Conservation (phyloP, 2,113 vertebrate genomes). For the Columba livia region DNA sequence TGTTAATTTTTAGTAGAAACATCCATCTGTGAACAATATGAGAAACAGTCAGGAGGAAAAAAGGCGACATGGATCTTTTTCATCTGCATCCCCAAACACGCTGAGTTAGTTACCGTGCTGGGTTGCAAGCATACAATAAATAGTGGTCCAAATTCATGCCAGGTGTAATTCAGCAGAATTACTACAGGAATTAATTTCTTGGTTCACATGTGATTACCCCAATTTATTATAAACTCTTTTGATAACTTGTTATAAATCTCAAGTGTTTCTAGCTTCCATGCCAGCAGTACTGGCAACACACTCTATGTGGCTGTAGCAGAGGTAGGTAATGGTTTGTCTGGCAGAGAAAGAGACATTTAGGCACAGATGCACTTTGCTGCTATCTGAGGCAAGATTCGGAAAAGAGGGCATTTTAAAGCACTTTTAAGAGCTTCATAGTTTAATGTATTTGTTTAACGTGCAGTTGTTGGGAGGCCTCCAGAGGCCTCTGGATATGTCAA, state of each 20-base stretch:
- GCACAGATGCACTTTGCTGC: background rate
- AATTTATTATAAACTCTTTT: slow-evolving; percentile 33
- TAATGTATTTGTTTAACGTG: background rate
- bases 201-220: background rate
- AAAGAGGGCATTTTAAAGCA: background rate
- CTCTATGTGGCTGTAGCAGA: background rate
- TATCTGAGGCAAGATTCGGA: background rate
- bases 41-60: background rate
- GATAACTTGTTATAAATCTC: slow-evolving; percentile 20
- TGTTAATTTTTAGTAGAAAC: slow-evolving; percentile 31
- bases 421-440: background rate
- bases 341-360: background rate
- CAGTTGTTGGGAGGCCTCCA: background rate
- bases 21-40: background rate
- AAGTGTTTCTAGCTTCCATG: background rate
- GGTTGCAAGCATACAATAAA: background rate
- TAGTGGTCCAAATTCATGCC: slow-evolving; percentile 30
- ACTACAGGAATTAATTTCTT: background rate
- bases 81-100: background rate
- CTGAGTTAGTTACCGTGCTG: background rate
- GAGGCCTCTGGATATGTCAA: background rate
- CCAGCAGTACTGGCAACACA: background rate
- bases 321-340: background rate
- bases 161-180: background rate
- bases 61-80: background rate